Conservation (phyloP, 2,797 vertebrate genomes). For the Gymnothorax reevesii region DNA sequence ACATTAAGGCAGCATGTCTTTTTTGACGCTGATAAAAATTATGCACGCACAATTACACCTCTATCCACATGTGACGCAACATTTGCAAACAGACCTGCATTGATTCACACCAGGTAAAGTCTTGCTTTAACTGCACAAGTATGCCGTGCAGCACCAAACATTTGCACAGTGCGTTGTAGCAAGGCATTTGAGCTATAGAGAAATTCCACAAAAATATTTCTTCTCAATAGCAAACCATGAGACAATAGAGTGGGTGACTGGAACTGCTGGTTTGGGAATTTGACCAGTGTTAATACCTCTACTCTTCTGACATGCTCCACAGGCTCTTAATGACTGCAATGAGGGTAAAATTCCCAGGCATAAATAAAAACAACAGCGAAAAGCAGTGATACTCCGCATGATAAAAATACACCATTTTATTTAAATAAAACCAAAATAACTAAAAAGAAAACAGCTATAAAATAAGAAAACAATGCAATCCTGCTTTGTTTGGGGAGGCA, state of each 20-base stretch:
- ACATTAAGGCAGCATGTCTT: neutral
- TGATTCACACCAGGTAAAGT: neutral
- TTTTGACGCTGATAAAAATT: neutral
- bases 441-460: neutral
- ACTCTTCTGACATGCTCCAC: constrained; percentile 3
- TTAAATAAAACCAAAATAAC: neutral
- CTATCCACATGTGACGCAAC: neutral
- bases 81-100: neutral
- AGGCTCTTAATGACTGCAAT: constrained; percentile 9
- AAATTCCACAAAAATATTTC: neutral
- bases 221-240: neutral
- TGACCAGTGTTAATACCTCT: neutral
- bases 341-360: neutral
- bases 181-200: neutral
- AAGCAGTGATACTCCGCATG: neutral
- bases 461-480: neutral
- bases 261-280: constrained; percentile 6
- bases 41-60: neutral
- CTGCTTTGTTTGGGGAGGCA: no score
- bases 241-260: neutral
- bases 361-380: neutral
- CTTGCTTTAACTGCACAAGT: neutral
- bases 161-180: neutral
- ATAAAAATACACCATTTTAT: neutral
- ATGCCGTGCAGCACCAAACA: neutral